Base-by-base conservation (phyloP, 2,797 vertebrate genomes). In the Fringilla coelebs region DNA sequence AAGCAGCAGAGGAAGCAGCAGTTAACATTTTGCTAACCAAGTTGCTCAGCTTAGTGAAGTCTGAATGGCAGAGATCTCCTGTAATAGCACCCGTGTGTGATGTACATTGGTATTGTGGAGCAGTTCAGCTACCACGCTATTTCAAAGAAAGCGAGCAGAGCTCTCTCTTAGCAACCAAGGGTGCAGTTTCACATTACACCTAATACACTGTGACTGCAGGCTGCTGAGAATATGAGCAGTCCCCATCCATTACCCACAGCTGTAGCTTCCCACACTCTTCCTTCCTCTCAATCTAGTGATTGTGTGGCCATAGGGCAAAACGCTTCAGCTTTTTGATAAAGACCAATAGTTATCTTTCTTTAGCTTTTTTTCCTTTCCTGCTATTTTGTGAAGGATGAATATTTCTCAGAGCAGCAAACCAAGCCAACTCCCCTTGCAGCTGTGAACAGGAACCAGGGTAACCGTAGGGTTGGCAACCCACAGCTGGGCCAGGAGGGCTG, bases 81-180 rank as follows among this genome's bases (percentile, higher is more conserved):
- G 55, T 73, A 79, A 78, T 29, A 75, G 77, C 89, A 78, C 85
- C 88, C 70, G 4, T 48, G 85, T 85, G 88, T 73, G 79, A 91
- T 77, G 75, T 82, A 22, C 85, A 9, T 32, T 43, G 48, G 72
- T 72, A 32, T 49, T 86, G 76, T n/a, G 43, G 91, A 76, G 89
- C 31, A 71, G 72, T 60, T 94, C n/a, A 51, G 89, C 83, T 74
- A 72, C 57, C 17, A 1, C 5, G 55, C 85, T 48, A 5, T 94
- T 91, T 93, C 85, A 86, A 57, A 94, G 76, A 41, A 72, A 84
- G 61, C 13, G 6, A 88, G 88, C 62, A 86, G 92, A 75, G 91
- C 76, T 88, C 90, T 94, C 89, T 67, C 88, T 88, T 93, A 96
- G 95, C 93, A 96, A 94, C 93, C 94, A 61, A 85, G 85, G 78